Evolutionary conservation across 2,888 invertebrate species (phyloP).

Genomic region (Pinctada fucata): DNA sequence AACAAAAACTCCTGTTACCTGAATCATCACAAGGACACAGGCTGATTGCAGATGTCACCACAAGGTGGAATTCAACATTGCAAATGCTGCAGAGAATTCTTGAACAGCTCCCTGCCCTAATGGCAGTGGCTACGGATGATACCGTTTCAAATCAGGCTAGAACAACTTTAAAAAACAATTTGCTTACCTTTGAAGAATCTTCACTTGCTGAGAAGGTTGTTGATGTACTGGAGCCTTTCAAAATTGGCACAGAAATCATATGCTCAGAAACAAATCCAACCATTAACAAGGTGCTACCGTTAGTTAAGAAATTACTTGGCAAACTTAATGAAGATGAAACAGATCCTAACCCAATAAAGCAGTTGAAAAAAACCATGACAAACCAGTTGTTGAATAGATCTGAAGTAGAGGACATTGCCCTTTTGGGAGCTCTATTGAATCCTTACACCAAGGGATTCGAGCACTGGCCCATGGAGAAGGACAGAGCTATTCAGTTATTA

Average conservation of each 20-base stretch:
- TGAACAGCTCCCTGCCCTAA: constrained; percentile 28
- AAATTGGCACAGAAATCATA: constrained; percentile 20
- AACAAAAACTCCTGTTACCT: constrained; percentile 26
- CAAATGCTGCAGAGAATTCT: constrained; percentile 31
- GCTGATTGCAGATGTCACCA: constrained; percentile 38
- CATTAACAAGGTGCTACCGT: constrained; percentile 16
- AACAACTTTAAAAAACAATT: constrained; percentile 11
- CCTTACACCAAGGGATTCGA: constrained; percentile 20
- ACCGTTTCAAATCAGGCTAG: neutral
- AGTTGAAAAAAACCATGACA: constrained; percentile 20
- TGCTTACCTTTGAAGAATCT: constrained; percentile 20
- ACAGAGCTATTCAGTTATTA: constrained; percentile 3
- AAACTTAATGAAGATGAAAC: neutral
- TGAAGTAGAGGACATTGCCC: constrained; percentile 17
- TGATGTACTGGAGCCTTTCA: constrained; percentile 4
- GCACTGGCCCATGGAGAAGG: neutral
- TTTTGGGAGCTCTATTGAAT: constrained; percentile 16
- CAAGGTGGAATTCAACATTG: constrained; percentile 36
- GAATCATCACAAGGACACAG: constrained; percentile 23
- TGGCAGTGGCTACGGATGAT: constrained; percentile 31
- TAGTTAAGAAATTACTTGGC: constrained; percentile 7
- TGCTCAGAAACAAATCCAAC: constrained; percentile 28
- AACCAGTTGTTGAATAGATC: constrained; percentile 7
- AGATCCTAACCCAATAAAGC: neutral
- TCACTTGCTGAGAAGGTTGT: constrained; percentile 14